Evolutionary conservation across 2,797 vertebrate genomes (phyloP).

Genomic region (Phoebastria nigripes): DNA sequence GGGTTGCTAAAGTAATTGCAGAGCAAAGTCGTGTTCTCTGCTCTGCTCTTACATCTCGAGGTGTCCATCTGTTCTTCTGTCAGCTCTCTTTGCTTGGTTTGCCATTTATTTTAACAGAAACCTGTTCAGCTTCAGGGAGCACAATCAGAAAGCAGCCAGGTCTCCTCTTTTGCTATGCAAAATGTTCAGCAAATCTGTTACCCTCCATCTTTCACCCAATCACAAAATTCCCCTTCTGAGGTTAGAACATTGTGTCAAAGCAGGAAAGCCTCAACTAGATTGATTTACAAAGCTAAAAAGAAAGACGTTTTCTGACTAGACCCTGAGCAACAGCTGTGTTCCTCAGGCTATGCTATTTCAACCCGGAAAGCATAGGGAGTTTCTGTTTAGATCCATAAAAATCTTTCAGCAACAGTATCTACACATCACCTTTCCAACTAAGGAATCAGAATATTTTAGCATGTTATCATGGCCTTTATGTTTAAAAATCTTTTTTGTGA

Average conservation of each 20-base stretch:
- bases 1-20: background rate
- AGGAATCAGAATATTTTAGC: background rate
- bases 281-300: constrained; percentile 10
- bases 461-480: background rate
- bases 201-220: background rate
- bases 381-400: background rate
- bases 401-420: background rate
- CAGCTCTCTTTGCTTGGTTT: background rate
- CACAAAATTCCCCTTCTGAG: background rate
- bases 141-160: background rate
- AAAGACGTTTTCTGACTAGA: background rate
- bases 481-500: background rate
- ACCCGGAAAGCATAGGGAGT: background rate
- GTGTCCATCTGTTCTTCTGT: background rate
- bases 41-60: background rate
- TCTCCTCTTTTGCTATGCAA: constrained; percentile 12
- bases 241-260: background rate
- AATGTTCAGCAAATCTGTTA: constrained; percentile 30
- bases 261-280: background rate
- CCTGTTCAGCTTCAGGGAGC: constrained; percentile 15
- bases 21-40: background rate
- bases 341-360: background rate
- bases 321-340: background rate
- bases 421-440: background rate
- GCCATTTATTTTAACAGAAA: background rate